Percentiles rank a stretch among this genome's conserved stretches.
These are phyloP conservation scores for Aethes cnicana DNA, from an alignment of 2,888 invertebrate species.

Conservation along the genomic window DNA sequence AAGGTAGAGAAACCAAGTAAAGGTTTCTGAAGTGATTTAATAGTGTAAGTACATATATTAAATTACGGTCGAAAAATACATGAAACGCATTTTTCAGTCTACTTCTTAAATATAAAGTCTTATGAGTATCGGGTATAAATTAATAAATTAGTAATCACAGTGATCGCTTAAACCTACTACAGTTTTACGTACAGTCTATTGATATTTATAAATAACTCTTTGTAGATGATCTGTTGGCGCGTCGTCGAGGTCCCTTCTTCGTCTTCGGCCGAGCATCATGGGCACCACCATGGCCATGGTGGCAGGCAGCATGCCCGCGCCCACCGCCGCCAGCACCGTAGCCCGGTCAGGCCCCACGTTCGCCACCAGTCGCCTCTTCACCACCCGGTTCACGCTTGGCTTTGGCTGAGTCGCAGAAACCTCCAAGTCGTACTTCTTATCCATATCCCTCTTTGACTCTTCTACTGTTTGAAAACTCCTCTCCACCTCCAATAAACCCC, in stretches of 20 bases:
- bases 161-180: constrained; percentile 26
- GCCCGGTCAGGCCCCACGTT: constrained; percentile 78
- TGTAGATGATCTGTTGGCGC: constrained; percentile 44
- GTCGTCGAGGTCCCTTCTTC: constrained; percentile 52
- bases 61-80: constrained; percentile 17
- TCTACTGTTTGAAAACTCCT: constrained; percentile 87
- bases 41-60: too few species aligned
- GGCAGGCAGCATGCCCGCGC: constrained; percentile 90
- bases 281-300: constrained; percentile 92
- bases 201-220: constrained; percentile 48
- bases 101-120: not conserved
- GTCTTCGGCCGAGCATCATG: constrained; percentile 85
- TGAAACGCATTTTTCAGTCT: constrained; percentile 24
- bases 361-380: constrained; percentile 60
- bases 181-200: constrained; percentile 31
- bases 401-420: constrained; percentile 52
- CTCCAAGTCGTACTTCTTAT: constrained; percentile 63
- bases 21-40: too few species aligned
- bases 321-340: constrained; percentile 87
- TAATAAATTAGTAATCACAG: constrained; percentile 37
- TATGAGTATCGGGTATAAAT: constrained; percentile 5
- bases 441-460: constrained; percentile 75
- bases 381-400: constrained; percentile 57
- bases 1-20: too few species aligned
- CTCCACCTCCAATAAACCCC: constrained; percentile 89